Base-by-base conservation (phyloP, 2,888 invertebrate species). In the Eristalis intricaria region DNA sequence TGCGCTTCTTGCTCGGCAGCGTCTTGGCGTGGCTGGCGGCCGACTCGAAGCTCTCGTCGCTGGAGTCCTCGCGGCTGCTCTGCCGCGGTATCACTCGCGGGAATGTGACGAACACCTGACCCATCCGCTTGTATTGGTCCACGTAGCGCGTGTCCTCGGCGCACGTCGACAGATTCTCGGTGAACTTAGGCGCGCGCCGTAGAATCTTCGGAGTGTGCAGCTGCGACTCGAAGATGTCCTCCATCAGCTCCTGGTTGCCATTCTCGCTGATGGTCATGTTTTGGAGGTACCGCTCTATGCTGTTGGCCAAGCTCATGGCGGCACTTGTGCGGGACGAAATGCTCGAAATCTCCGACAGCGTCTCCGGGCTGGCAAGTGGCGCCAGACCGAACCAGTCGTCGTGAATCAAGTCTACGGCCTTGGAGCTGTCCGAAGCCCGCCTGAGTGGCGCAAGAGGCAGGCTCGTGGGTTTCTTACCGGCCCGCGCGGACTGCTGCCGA, bases 281-380 rank as follows among this genome's bases (percentile, higher is more conserved):
- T 81, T 93, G 93, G 40, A 93, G 89, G 89, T 92, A 92, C 64
- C 92, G 90, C 82, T 93, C 92, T 80, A 93, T 91, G 88, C 93
- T 92, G 84, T 92, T 92, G 63, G 91, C 92, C 84, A 92, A 88
- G 81, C 93, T 94, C 84, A 93, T 93, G 63, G 94, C 94, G 73
- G 95, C 93, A 89, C 95, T 95, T 26, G 95, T 94, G 86, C 96
- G 94, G 29, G 96, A 96, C 89, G 95, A 95, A 75, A 96, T 95
- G 91, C 96, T 96, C 2, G 96, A 96, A n/a, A 96, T 95, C 91
- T 97, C 97, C 0, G 96, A 97, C 15, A 97, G 92, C 0, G 96
- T 96, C 91, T 97, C 97, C 0, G 97, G 97, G 71, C 97, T 96
- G 11, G 97, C 97, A 26, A 97, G 91, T 0, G 97, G 97, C 0